These are phyloP conservation scores for Morpho achilles DNA, from an alignment of 2,888 invertebrate genomes.

Conservation along the genomic window DNA sequence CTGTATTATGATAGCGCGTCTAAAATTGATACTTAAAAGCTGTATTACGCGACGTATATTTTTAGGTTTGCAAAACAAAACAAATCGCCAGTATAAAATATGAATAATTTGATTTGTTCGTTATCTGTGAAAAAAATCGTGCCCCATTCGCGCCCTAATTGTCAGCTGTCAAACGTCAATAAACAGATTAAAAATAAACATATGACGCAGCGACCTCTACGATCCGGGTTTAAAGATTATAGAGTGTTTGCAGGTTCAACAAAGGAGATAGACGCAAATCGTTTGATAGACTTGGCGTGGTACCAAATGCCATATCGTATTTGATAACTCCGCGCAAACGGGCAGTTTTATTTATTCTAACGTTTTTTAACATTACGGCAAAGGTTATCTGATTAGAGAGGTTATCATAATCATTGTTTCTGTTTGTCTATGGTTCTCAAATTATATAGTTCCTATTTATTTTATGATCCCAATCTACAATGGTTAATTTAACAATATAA, in stretches of 20 bases:
- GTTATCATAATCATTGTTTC: too few relatives aligned
- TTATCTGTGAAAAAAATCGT: conserved; percentile 11
- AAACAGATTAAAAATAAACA: conserved; percentile 25
- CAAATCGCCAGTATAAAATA: too few relatives aligned
- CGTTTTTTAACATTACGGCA: too few relatives aligned
- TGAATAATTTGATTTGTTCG: neutral
- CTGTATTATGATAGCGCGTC: too few relatives aligned
- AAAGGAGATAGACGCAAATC: conserved; percentile 17
- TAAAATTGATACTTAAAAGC: too few relatives aligned
- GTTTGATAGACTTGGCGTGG: conserved; percentile 23
- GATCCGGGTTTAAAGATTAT: conserved; percentile 14
- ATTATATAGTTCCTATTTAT: too few relatives aligned
- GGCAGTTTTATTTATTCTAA: neutral
- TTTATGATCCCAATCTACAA: too few relatives aligned
- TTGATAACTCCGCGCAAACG: conserved; percentile 7
- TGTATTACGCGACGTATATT: too few relatives aligned
- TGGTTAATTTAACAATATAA: too few relatives aligned
- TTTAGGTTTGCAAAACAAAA: too few relatives aligned
- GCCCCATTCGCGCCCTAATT: conserved; percentile 20
- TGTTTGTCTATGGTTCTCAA: too few relatives aligned
- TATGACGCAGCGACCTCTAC: conserved; percentile 14
- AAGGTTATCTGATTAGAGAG: too few relatives aligned
- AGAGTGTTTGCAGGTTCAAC: conserved; percentile 14
- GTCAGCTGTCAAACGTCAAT: conserved; percentile 26
- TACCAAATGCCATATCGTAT: conserved; percentile 13